A percentile compares a stretch with the other conserved stretches of the same genome.
phyloP scores from a whole-genome alignment of 2,113 vertebrate genomes.

The Merops nubicus region DNA sequence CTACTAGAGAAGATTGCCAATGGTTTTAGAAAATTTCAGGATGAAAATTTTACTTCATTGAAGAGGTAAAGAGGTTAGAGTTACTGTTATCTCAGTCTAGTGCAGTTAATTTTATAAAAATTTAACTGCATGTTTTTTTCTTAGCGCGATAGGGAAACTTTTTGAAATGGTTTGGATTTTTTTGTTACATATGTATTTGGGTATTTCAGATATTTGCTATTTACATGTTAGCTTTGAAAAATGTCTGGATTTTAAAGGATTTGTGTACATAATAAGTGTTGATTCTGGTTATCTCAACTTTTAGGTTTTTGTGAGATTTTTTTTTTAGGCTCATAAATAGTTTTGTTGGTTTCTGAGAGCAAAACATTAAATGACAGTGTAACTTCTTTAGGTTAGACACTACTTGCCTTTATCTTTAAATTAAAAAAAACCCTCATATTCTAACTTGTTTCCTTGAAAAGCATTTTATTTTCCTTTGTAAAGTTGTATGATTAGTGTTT shows the following conservation, averaged over 20 bases:
- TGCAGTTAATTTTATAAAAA: background rate
- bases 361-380: background rate
- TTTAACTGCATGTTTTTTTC: background rate
- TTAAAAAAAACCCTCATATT: too few relatives aligned
- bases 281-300: background rate
- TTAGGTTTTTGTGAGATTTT: too few relatives aligned
- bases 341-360: background rate
- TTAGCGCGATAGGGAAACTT: background rate
- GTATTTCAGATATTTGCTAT: background rate
- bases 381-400: background rate
- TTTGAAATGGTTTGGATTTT: too few relatives aligned
- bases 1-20: background rate
- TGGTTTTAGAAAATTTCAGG: background rate
- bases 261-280: background rate
- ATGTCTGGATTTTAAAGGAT: background rate
- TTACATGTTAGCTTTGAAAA: background rate
- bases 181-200: background rate
- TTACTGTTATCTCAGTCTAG: background rate
- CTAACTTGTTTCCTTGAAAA: background rate
- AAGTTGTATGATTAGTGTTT: background rate
- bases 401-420: background rate
- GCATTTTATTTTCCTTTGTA: background rate
- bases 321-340: background rate
- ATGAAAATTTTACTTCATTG: background rate
- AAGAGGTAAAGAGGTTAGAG: background rate